A percentile compares a stretch with the other conserved stretches of the same genome.
These are phyloP conservation scores for Blera fallax DNA, from an alignment of 2,888 invertebrate species.

Conservation along the genomic window DNA sequence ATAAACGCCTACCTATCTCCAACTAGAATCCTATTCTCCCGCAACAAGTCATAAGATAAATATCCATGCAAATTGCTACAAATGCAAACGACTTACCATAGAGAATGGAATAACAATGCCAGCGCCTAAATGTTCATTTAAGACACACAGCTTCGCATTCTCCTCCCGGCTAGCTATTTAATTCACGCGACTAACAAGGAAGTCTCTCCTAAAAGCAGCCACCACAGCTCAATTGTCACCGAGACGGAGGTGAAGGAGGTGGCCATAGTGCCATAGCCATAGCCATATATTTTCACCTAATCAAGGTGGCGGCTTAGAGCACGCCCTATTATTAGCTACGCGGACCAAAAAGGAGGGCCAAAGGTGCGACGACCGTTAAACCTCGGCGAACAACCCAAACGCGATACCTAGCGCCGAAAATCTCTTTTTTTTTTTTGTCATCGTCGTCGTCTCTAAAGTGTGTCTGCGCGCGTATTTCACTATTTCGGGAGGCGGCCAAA, in stretches of 20 bases:
- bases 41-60: slow-evolving; percentile 31
- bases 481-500: slow-evolving; percentile 14
- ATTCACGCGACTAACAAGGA: slow-evolving; percentile 43
- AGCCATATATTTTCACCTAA: slow-evolving; percentile 59
- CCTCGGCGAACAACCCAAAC: slow-evolving; percentile 34
- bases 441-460: neutral
- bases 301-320: slow-evolving; percentile 43
- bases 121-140: slow-evolving; percentile 20
- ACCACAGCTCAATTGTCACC: slow-evolving; percentile 21
- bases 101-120: slow-evolving; percentile 1
- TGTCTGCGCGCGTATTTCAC: slow-evolving; percentile 43
- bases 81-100: slow-evolving; percentile 13
- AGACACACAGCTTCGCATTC: slow-evolving; percentile 22
- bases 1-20: neutral
- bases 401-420: slow-evolving; percentile 54
- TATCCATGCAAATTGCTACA: slow-evolving; percentile 30
- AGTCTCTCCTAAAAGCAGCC: slow-evolving; percentile 3
- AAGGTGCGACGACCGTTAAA: slow-evolving; percentile 57
- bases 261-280: slow-evolving; percentile 18
- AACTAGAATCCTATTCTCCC: neutral
- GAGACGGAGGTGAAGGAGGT: neutral
- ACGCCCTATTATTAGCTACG: slow-evolving; percentile 66
- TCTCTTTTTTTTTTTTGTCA: too few species aligned
- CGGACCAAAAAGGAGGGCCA: slow-evolving; percentile 30
- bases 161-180: slow-evolving; percentile 17